These are phyloP conservation scores for Benthochromis sp. DNA, from an alignment of 2,113 vertebrate genomes.

Conservation along the genomic window DNA sequence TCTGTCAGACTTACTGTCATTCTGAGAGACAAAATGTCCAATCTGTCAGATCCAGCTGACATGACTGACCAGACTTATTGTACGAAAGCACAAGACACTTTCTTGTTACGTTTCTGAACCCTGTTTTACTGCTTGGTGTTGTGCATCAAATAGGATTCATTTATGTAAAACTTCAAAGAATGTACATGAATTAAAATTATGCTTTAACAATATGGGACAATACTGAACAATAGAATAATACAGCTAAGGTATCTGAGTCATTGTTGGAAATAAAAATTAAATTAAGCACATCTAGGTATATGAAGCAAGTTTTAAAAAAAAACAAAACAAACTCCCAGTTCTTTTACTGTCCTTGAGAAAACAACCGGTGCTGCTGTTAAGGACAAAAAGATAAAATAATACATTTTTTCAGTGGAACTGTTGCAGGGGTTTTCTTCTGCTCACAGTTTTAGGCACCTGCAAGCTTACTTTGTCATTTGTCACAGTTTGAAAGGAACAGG, in stretches of 20 bases:
- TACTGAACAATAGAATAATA: not conserved
- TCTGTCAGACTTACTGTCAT: not conserved
- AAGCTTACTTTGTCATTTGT: not conserved
- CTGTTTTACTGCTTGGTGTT: not conserved
- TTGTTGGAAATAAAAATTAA: not conserved
- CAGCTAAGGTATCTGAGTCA: not conserved
- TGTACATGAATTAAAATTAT: not conserved
- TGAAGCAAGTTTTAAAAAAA: rapidly evolving
- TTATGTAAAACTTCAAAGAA: not conserved
- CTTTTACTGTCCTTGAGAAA: not conserved
- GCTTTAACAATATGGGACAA: not conserved
- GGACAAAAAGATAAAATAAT: not conserved
- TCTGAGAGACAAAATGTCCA: not conserved
- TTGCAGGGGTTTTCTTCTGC: not conserved
- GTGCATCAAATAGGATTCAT: not conserved
- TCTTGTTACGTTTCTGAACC: not conserved
- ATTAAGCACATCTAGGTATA: not conserved
- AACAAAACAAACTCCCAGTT: not conserved
- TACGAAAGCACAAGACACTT: not conserved
- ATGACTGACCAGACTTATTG: not conserved
- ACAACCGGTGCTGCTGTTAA: rapidly evolving
- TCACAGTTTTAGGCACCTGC: not conserved
- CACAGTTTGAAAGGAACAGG: not conserved
- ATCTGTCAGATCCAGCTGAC: not conserved
- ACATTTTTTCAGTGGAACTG: not conserved